A percentile compares a stretch with the other conserved stretches of the same genome.
These are phyloP conservation scores for Pelosia muscerda DNA, from an alignment of 2,888 invertebrate genomes.

Conservation along the genomic window DNA sequence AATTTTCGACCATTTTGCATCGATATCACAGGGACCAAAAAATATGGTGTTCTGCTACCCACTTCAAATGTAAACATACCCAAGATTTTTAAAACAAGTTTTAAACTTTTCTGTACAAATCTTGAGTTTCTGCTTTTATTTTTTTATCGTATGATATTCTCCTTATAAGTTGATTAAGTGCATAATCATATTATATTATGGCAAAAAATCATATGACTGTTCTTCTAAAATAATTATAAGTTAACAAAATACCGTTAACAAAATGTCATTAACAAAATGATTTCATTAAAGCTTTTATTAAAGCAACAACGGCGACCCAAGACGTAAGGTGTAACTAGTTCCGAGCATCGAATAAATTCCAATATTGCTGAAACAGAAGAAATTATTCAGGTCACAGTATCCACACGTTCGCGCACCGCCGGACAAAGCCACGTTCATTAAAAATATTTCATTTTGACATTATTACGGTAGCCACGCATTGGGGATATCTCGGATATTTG, in stretches of 20 bases:
- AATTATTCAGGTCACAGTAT: conserved; percentile 41
- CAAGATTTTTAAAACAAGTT: not conserved
- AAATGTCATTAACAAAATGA: too few species aligned
- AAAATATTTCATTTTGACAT: conserved; percentile 57
- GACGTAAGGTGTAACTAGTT: conserved; percentile 12
- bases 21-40: not conserved
- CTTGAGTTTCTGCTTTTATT: too few species aligned
- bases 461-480: conserved; percentile 44
- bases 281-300: not conserved
- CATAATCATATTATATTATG: too few species aligned
- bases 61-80: not conserved
- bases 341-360: conserved; percentile 30
- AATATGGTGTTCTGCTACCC: too few species aligned
- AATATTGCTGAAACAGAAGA: conserved; percentile 48
- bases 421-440: conserved; percentile 51
- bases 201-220: too few species aligned
- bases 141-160: too few species aligned
- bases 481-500: conserved; percentile 45
- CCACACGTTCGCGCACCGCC: conserved; percentile 39
- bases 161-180: too few species aligned
- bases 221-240: not conserved
- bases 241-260: not conserved
- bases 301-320: conserved; percentile 3
- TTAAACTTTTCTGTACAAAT: not conserved
- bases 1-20: not conserved